These are phyloP conservation scores for Phalacrocorax carbo DNA, from an alignment of 2,113 vertebrate species.

Conservation along the genomic window DNA sequence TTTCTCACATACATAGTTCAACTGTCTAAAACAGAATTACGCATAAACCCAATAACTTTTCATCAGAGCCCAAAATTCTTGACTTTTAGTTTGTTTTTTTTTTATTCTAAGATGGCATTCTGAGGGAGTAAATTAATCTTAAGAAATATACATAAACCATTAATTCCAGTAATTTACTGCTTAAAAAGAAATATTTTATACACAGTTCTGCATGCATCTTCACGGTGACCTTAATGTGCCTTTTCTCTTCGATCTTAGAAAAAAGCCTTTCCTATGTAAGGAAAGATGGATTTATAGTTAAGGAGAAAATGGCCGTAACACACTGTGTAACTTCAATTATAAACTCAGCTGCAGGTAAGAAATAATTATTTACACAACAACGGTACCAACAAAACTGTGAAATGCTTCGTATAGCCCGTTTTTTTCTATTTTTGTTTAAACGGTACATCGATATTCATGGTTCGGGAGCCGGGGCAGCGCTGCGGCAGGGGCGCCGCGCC, in stretches of 20 bases:
- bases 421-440: not conserved
- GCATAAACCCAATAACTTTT: not conserved
- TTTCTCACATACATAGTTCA: not conserved
- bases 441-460: accelerated
- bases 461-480: accelerated
- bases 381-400: not conserved
- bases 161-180: not conserved
- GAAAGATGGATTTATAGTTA: not conserved
- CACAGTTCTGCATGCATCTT: not conserved
- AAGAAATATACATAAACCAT: not conserved
- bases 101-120: not conserved
- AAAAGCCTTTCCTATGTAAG: not conserved
- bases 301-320: not conserved
- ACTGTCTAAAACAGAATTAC: not conserved
- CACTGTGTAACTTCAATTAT: not conserved
- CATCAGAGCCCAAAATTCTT: not conserved
- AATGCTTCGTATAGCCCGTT: not conserved
- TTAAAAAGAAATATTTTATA: not conserved
- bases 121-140: not conserved
- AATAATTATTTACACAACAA: not conserved
- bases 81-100: not conserved
- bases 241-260: not conserved
- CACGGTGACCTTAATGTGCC: not conserved
- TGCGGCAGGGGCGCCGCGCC: accelerated
- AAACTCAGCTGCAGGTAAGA: not conserved